Percentiles rank a stretch among this genome's conserved stretches.
These are phyloP conservation scores for Amiota communis DNA, from an alignment of 2,888 invertebrate genomes.

Conservation along the genomic window DNA sequence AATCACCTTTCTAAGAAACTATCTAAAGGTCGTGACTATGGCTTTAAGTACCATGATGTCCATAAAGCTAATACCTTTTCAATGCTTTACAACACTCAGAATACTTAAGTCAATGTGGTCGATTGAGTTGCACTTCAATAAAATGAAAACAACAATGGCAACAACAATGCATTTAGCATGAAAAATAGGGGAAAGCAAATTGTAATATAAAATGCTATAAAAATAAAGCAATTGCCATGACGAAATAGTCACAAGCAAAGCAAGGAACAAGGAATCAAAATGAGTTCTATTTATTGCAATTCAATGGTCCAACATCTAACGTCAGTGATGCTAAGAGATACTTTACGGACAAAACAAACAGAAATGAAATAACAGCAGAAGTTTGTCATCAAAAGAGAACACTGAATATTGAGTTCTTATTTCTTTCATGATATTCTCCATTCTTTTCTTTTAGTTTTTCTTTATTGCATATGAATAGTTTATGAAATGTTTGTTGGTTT, in stretches of 20 bases:
- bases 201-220: constrained; percentile 33
- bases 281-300: background rate
- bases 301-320: background rate
- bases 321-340: background rate
- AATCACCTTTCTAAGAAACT: too few species aligned
- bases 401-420: background rate
- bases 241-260: constrained; percentile 59
- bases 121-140: too few species aligned
- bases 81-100: too few species aligned
- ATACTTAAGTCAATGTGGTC: too few species aligned
- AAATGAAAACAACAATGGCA: background rate
- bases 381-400: background rate
- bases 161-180: constrained; percentile 45
- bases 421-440: too few species aligned
- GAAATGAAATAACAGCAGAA: background rate
- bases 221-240: constrained; percentile 30
- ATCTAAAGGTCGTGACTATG: too few species aligned
- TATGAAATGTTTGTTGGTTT: background rate
- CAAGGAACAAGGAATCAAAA: background rate
- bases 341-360: background rate
- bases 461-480: background rate
- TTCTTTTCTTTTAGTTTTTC: too few species aligned
- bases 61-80: too few species aligned
- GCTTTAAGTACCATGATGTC: too few species aligned
- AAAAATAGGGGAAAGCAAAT: constrained; percentile 38